Percentiles rank a stretch among this genome's conserved stretches.
phyloP scores from a whole-genome alignment of 2,888 invertebrate species.

The Lepidocyrtinus sp. region DNA sequence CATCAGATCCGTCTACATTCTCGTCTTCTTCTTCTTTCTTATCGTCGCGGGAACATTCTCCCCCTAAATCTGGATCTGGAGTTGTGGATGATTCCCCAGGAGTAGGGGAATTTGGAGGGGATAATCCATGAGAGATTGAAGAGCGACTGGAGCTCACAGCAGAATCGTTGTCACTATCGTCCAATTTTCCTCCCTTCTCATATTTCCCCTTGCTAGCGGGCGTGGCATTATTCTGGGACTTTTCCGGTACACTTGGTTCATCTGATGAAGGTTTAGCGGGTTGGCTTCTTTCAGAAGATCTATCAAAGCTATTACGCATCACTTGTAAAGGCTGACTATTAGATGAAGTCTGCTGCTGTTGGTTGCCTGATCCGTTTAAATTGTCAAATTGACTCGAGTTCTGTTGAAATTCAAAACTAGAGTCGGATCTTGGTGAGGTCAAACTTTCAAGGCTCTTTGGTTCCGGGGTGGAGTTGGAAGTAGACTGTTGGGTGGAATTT shows the following conservation, averaged over 20 bases:
- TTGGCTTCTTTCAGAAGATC: slow-evolving; percentile 44
- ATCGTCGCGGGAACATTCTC: slow-evolving; percentile 27
- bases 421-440: slow-evolving; percentile 77
- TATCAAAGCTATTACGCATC: slow-evolving; percentile 40
- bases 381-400: not conserved
- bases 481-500: slow-evolving; percentile 31
- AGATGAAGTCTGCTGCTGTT: not conserved
- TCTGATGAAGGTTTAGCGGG: slow-evolving; percentile 59
- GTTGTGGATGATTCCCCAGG: slow-evolving; percentile 74
- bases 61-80: slow-evolving; percentile 62
- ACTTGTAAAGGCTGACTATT: slow-evolving; percentile 31
- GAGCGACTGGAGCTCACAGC: slow-evolving; percentile 89
- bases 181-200: slow-evolving; percentile 70
- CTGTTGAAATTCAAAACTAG: slow-evolving; percentile 74
- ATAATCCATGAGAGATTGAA: slow-evolving; percentile 83
- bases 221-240: slow-evolving; percentile 70
- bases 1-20: slow-evolving; percentile 57
- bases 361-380: no score
- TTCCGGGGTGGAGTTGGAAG: slow-evolving; percentile 64
- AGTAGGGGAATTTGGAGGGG: slow-evolving; percentile 82
- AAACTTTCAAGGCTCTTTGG: slow-evolving; percentile 77
- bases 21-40: slow-evolving; percentile 39
- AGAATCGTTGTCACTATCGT: slow-evolving; percentile 89
- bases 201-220: slow-evolving; percentile 43
- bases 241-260: slow-evolving; percentile 61